Evolutionary conservation across 2,113 vertebrate species (phyloP).

Genomic region (Ariopsis seemanni): DNA sequence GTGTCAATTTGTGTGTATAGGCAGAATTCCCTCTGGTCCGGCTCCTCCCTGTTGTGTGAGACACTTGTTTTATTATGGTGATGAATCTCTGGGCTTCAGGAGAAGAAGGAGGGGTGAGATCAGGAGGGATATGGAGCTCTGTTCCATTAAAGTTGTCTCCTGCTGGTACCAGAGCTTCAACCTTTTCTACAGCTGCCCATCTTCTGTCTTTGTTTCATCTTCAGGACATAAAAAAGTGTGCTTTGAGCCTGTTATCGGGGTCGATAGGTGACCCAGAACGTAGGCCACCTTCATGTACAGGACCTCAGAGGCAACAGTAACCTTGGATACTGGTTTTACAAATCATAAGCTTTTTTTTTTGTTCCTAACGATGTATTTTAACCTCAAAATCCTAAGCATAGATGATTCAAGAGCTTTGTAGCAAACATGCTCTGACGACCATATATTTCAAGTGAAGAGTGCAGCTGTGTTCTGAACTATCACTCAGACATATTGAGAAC

Average conservation of each 20-base stretch:
- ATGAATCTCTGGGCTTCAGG: conserved; percentile 38
- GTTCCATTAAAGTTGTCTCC: conserved; percentile 24
- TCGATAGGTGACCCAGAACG: conserved; percentile 10
- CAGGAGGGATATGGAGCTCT: background rate
- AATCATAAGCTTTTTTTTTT: background rate
- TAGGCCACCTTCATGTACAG: background rate
- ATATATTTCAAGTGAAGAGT: conserved; percentile 21
- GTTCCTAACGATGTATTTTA: background rate
- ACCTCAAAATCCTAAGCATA: background rate
- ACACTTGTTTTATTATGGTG: conserved; percentile 50
- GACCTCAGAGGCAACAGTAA: background rate
- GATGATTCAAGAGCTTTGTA: background rate
- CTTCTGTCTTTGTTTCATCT: conserved; percentile 15
- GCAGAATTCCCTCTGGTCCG: conserved; percentile 35
- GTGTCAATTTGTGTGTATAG: conserved; percentile 29
- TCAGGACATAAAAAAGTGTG: conserved; percentile 4
- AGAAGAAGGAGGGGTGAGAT: conserved; percentile 30
- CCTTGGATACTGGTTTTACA: background rate
- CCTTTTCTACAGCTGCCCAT: conserved; percentile 8
- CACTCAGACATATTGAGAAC: conserved; percentile 31
- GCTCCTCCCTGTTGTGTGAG: conserved; percentile 45
- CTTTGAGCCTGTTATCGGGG: conserved; percentile 1
- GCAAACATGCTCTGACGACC: background rate
- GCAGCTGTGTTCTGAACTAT: conserved; percentile 25
- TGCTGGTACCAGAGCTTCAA: conserved; percentile 27